Conservation (phyloP, 2,113 vertebrate species). For the Anseranas semipalmata region DNA sequence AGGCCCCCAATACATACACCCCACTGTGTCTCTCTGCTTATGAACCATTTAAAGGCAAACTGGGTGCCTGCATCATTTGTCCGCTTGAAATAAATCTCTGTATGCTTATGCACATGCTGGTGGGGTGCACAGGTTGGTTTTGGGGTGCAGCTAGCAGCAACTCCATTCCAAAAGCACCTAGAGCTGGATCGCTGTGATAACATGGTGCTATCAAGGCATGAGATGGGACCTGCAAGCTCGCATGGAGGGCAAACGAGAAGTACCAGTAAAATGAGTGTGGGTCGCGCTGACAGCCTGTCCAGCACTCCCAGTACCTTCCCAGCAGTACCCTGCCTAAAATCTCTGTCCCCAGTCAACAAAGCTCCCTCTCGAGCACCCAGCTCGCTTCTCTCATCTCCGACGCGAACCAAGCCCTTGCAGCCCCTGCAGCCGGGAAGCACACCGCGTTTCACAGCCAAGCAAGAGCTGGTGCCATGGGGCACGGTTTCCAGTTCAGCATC, state of each 20-base stretch:
- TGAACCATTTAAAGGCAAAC: neutral
- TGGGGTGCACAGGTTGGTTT: neutral
- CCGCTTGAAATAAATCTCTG: neutral
- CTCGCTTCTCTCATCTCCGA: neutral
- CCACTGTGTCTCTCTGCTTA: neutral
- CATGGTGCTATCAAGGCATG: neutral
- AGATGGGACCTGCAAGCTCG: fast-evolving
- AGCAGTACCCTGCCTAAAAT: neutral
- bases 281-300: neutral
- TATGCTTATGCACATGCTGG: neutral
- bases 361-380: neutral
- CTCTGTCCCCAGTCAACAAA: neutral
- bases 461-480: neutral
- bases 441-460: neutral
- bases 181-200: neutral
- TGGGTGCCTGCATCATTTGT: neutral
- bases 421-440: neutral
- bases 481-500: neutral
- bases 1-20: neutral
- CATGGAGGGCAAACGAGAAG: fast-evolving
- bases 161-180: neutral
- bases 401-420: fast-evolving
- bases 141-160: neutral
- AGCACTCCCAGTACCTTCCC: neutral
- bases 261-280: neutral